Evolutionary conservation across 2,797 vertebrate genomes (phyloP).

Genomic region (Lepidocolaptes lacrymiger): DNA sequence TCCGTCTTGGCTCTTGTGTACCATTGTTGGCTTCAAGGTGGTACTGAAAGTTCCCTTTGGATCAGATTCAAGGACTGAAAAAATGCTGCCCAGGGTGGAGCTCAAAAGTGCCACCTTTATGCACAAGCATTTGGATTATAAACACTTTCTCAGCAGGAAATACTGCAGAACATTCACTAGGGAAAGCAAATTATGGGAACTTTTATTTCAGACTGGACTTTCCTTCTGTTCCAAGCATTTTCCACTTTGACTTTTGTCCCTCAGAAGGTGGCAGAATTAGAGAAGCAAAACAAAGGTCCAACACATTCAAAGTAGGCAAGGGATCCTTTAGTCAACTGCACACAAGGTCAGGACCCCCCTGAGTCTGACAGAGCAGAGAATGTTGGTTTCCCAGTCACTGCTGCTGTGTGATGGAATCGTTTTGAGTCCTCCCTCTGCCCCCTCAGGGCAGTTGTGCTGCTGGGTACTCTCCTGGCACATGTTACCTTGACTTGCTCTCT

Average conservation of each 20-base stretch:
- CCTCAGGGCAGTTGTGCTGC: not conserved
- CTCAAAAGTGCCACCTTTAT: slow-evolving; percentile 22
- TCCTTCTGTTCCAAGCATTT: not conserved
- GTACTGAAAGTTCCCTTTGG: slow-evolving; percentile 56
- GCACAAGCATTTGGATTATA: not conserved
- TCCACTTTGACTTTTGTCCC: not conserved
- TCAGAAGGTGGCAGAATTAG: not conserved
- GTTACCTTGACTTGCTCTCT: not conserved
- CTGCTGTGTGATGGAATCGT: not conserved
- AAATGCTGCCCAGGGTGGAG: slow-evolving; percentile 41
- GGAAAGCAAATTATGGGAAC: not conserved
- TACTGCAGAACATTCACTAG: slow-evolving; percentile 17
- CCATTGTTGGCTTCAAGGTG: slow-evolving; percentile 58
- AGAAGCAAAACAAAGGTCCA: not conserved
- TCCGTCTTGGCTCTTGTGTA: not conserved
- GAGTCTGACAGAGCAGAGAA: not conserved
- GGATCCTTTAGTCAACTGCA: not conserved
- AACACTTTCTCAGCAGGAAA: slow-evolving; percentile 54
- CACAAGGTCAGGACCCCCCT: rapidly evolving
- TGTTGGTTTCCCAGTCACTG: not conserved
- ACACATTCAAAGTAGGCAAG: not conserved
- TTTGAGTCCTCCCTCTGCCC: not conserved
- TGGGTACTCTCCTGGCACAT: not conserved
- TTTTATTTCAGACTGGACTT: not conserved
- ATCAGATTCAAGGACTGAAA: slow-evolving; percentile 18